A percentile compares a stretch with the other conserved stretches of the same genome.
These are phyloP conservation scores for Rhagoletis pomonella DNA, from an alignment of 1,140 invertebrate genomes.

Conservation along the genomic window DNA sequence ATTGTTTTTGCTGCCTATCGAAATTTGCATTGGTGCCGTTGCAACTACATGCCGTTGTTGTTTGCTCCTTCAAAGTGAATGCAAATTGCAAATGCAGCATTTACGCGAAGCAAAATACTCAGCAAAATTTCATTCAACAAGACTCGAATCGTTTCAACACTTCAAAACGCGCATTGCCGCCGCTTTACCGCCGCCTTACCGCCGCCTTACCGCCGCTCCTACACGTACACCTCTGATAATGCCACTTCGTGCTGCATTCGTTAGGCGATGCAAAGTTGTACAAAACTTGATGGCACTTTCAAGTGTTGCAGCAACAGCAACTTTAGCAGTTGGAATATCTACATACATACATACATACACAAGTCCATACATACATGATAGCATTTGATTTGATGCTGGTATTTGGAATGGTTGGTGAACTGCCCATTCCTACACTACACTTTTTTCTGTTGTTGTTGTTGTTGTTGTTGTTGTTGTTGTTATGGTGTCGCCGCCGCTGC, in stretches of 20 bases:
- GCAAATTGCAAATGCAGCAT: conserved; percentile 47
- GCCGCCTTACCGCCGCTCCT: too few relatives aligned
- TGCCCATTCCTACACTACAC: not conserved
- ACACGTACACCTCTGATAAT: not conserved
- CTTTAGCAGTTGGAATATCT: not conserved
- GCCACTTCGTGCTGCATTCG: conserved; percentile 29
- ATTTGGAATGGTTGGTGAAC: too few relatives aligned
- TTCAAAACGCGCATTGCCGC: not conserved
- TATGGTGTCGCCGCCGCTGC: not conserved
- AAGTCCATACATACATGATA: too few relatives aligned
- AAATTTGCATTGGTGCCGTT: conserved; percentile 14
- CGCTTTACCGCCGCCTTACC: not conserved
- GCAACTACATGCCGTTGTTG: not conserved
- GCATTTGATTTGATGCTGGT: too few relatives aligned
- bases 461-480: not conserved
- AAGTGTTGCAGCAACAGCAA: conserved; percentile 19
- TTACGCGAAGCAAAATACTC: conserved; percentile 36
- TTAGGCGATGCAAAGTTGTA: conserved; percentile 28
- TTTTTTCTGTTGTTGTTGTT: not conserved
- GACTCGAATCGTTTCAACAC: conserved; percentile 3
- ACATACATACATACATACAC: not conserved
- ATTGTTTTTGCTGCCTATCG: conserved; percentile 22
- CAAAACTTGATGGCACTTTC: conserved; percentile 42
- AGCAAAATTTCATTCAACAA: conserved; percentile 31
- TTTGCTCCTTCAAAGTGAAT: conserved; percentile 21